Evolutionary conservation across 2,888 invertebrate genomes (phyloP).

Genomic region (Scaptomyza cyrtandrae): DNA sequence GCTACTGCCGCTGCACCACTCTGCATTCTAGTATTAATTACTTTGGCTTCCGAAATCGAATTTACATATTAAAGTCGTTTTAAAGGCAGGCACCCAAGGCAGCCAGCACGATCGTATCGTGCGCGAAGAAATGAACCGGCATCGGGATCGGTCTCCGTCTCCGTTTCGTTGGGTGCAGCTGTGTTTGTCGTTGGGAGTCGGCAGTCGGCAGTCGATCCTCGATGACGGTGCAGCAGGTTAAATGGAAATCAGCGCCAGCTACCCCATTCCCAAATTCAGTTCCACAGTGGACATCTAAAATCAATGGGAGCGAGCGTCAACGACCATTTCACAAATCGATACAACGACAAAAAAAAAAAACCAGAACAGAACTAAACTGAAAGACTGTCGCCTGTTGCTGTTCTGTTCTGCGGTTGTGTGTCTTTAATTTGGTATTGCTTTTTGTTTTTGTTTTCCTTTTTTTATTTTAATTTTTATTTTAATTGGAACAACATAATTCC

Average conservation of each 20-base stretch:
- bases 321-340: conserved; percentile 82
- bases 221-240: conserved; percentile 74
- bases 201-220: conserved; percentile 53
- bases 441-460: conserved; percentile 53
- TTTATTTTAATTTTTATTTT: conserved; percentile 80
- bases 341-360: conserved; percentile 55
- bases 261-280: conserved; percentile 30
- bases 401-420: conserved; percentile 53
- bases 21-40: conserved; percentile 84
- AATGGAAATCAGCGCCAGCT: conserved; percentile 77
- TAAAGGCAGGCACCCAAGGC: conserved; percentile 34
- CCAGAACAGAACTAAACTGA: conserved; percentile 11
- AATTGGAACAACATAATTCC: conserved; percentile 85
- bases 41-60: conserved; percentile 84
- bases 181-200: conserved; percentile 11
- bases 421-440: conserved; percentile 48
- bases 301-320: conserved; percentile 74
- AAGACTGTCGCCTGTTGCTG: conserved; percentile 8
- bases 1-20: conserved; percentile 36
- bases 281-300: conserved; percentile 58
- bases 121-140: conserved; percentile 66
- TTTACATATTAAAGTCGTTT: conserved; percentile 83
- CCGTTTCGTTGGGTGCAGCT: background rate
- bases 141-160: conserved; percentile 30
- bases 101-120: conserved; percentile 70